Evolutionary conservation across 2,797 vertebrate genomes (phyloP).

Genomic region (Melanotaenia trifasciata): DNA sequence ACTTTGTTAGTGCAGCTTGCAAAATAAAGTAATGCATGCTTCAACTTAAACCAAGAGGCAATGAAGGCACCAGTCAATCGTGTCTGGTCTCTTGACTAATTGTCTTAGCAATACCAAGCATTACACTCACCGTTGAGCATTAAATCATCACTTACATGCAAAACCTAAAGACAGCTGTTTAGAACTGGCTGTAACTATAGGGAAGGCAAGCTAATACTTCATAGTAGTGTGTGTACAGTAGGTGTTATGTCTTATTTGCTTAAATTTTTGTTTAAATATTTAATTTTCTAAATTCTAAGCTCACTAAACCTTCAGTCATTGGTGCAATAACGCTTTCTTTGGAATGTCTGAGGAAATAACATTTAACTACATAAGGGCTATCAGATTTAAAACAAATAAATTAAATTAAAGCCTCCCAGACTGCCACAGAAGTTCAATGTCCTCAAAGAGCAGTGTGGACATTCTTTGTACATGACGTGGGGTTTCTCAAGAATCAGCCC

Average conservation of each 20-base stretch:
- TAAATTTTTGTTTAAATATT: not conserved
- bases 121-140: not conserved
- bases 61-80: not conserved
- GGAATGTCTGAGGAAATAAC: not conserved
- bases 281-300: not conserved
- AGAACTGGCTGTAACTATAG: not conserved
- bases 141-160: not conserved
- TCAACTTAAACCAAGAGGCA: not conserved
- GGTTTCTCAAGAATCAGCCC: conserved; percentile 37
- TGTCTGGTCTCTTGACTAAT: not conserved
- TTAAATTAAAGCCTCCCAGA: conserved; percentile 20
- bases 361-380: conserved; percentile 5
- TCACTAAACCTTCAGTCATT: not conserved
- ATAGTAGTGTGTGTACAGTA: not conserved
- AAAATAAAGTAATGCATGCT: not conserved
- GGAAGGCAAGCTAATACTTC: not conserved
- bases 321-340: not conserved
- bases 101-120: not conserved
- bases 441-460: conserved; percentile 16
- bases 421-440: conserved; percentile 33
- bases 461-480: conserved; percentile 60
- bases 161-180: not conserved
- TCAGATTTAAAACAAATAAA: conserved; percentile 17
- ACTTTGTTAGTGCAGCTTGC: not conserved
- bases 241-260: not conserved